Evolutionary conservation across 2,888 invertebrate genomes (phyloP).

Genomic region (Caenorhabditis sp.): DNA sequence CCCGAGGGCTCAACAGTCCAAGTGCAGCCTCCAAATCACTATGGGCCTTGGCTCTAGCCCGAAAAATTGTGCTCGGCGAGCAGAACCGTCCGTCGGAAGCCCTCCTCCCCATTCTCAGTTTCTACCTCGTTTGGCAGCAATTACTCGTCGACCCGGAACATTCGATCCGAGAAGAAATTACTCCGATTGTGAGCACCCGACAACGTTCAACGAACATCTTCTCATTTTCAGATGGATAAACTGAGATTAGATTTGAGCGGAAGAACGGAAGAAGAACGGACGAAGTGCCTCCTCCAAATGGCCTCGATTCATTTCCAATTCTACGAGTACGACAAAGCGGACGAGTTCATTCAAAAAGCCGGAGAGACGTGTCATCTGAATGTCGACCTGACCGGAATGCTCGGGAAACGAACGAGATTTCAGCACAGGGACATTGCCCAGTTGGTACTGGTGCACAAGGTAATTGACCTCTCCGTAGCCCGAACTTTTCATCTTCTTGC

Average conservation of each 20-base stretch:
- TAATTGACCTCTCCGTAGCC: no score
- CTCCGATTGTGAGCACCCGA: conserved; percentile 20
- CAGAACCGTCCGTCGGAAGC: not conserved
- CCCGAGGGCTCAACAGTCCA: conserved; percentile 20
- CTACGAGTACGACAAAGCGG: conserved; percentile 53
- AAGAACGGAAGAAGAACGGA: not conserved
- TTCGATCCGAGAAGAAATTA: conserved; percentile 16
- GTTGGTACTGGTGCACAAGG: conserved; percentile 80
- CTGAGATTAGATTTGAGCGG: not conserved
- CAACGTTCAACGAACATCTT: no score
- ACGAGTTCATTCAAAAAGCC: conserved; percentile 42
- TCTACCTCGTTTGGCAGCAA: conserved; percentile 48
- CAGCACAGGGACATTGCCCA: conserved; percentile 90
- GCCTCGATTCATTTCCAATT: conserved; percentile 43
- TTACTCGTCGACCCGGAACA: conserved; percentile 33
- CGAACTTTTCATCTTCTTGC: no score
- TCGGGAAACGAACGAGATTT: conserved; percentile 92
- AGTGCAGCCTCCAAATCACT: conserved; percentile 37
- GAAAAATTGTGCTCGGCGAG: conserved; percentile 2
- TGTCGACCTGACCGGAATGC: conserved; percentile 82
- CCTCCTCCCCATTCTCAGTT: conserved; percentile 4
- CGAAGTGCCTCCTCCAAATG: conserved; percentile 44
- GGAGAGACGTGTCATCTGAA: conserved; percentile 39
- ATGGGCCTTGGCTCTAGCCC: conserved; percentile 31
- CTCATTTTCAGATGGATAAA: conserved; percentile 21